Evolutionary conservation across 2,888 invertebrate genomes (phyloP).

Genomic region (Polyommatus iphigenia): DNA sequence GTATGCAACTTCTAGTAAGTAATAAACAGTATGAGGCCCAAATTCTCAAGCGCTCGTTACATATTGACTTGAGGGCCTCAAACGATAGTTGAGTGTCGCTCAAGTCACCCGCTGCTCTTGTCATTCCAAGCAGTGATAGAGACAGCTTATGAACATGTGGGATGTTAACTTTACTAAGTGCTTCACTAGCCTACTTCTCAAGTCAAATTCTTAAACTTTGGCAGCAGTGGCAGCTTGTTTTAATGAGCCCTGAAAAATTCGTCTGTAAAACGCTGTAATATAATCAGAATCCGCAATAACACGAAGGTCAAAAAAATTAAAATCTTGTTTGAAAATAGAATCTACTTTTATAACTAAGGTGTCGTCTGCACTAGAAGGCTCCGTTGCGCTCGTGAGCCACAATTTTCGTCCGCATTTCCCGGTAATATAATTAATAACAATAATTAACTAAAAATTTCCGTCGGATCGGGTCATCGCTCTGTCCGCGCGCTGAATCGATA

Average conservation of each 20-base stretch:
- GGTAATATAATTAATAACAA: conserved; percentile 46
- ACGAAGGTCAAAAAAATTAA: not conserved
- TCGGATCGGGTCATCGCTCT: conserved; percentile 70
- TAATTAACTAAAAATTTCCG: conserved; percentile 75
- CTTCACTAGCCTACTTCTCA: not conserved
- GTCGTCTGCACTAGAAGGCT: not conserved
- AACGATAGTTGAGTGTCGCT: not conserved
- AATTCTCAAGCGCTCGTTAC: not conserved
- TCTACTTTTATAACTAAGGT: not conserved
- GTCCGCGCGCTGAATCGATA: conserved; percentile 72
- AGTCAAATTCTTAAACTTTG: not conserved
- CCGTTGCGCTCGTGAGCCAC: not conserved
- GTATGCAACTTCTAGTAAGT: not conserved
- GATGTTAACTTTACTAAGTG: not conserved
- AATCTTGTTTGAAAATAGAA: not conserved
- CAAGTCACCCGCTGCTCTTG: not conserved
- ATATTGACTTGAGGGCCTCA: not conserved
- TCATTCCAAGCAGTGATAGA: not conserved
- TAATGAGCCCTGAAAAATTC: not conserved
- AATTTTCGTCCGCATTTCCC: not conserved
- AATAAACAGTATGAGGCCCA: not conserved
- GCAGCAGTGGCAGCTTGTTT: no score
- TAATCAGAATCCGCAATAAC: not conserved
- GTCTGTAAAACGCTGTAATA: not conserved
- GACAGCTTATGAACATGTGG: not conserved